Evolutionary conservation across 2,113 vertebrate genomes (phyloP), one percentile per base, ranked within the genome.

Genomic region (Lampris incognitus): DNA sequence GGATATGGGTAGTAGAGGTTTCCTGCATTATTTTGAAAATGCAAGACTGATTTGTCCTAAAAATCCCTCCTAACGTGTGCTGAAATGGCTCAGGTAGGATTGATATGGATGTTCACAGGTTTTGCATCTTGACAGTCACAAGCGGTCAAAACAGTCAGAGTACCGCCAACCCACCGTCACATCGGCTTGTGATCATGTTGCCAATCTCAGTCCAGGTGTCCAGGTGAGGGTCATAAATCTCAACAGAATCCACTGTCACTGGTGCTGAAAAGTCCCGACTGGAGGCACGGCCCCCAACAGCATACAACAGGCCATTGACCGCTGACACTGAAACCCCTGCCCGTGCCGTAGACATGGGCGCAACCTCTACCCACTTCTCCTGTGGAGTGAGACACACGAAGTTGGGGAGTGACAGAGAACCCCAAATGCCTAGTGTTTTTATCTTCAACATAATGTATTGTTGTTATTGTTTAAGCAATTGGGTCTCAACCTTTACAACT

Each of bases 181-280:
- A 99, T 83, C 97, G 97, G 90, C 98, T 99, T 56, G 97, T 98
- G 90, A 99, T 99, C 97, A 99, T 99, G 88, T 98, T 97, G 82
- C 97, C 94, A 0, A 98, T 96, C 93, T 98, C 97, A 59, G 95
- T 97, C 98, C 98, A 99, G 4, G 95, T 96, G 85, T 99, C 97
- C 87, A 95, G 93, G 73, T 97, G 96, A 62, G 98, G 97, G 84
- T 99, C 97, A 69, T 99, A 99, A 90, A 98, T 95, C 90, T 99
- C 98, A 61, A 99, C 98, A 1, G 97, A 97, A 87, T 99, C 97
- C 82, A 97, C 94, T 0, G 97, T 99, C 79, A 97, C 96, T 0
- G 98, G 97, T 50, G 97, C 97, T 10, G 96, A 96, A 88, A 98
- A 97, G 87, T 98, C 96, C 66, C 96, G 94, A 84, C 96, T 97